Evolutionary conservation across 92 coral and sea anemone species (phyloP).

Genomic region (Muricea muricata): DNA sequence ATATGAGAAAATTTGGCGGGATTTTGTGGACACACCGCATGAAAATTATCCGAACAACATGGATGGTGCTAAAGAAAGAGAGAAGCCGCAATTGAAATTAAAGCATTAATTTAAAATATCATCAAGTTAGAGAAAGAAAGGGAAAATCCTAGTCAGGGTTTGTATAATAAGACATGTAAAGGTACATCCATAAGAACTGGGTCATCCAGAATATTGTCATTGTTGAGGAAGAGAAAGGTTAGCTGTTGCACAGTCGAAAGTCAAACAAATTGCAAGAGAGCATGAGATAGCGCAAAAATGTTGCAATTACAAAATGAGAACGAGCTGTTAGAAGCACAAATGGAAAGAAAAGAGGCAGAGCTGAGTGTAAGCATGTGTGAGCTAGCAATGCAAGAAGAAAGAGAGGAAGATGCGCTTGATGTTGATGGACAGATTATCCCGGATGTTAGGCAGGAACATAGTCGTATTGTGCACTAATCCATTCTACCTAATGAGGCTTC

Average conservation of each 20-base stretch:
- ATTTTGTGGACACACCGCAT: conserved; percentile 3
- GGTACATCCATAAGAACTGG: background rate
- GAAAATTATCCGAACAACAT: background rate
- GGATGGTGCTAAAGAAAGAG: background rate
- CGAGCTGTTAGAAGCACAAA: background rate
- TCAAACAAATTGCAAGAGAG: background rate
- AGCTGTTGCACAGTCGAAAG: background rate
- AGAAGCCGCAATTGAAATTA: background rate
- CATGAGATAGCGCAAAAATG: background rate
- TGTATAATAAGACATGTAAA: background rate
- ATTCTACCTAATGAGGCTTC: no score
- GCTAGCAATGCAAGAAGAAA: background rate
- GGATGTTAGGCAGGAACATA: no score
- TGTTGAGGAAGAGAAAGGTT: background rate
- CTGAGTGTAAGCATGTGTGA: background rate
- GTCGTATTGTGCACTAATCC: no score
- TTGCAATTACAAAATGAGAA: background rate
- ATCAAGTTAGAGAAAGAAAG: background rate
- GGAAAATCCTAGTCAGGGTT: background rate
- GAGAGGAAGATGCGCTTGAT: background rate
- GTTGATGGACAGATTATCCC: no score
- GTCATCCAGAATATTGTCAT: background rate
- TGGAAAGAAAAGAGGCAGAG: background rate
- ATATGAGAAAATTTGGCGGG: background rate
- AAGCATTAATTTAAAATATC: background rate